Evolutionary conservation across 2,113 vertebrate species (phyloP).

Genomic region (Perccottus glenii): DNA sequence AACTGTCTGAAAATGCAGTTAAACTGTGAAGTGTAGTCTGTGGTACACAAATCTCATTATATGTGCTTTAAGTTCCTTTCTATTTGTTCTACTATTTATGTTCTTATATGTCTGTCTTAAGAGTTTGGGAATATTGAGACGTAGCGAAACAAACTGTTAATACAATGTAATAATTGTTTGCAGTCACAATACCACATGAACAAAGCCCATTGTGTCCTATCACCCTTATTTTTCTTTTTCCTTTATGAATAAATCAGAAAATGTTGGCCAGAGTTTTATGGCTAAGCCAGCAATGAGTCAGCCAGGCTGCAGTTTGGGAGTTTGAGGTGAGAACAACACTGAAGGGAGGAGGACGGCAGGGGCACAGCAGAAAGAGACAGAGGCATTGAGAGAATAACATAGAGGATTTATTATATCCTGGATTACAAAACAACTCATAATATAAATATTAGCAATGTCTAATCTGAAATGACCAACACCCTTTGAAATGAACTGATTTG

Average conservation of each 20-base stretch:
- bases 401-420: conserved; percentile 8
- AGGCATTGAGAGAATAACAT: conserved; percentile 32
- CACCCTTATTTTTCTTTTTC: conserved; percentile 58
- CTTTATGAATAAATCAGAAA: conserved; percentile 78
- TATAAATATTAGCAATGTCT: conserved; percentile 52
- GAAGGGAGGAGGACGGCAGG: conserved; percentile 62
- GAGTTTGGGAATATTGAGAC: background rate
- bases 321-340: conserved; percentile 78
- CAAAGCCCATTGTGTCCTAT: conserved; percentile 56
- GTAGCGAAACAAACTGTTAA: background rate
- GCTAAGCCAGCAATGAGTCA: conserved; percentile 78
- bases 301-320: conserved; percentile 76
- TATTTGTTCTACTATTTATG: conserved; percentile 23
- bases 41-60: background rate
- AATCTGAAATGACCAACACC: conserved; percentile 50
- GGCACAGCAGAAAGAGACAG: conserved; percentile 48
- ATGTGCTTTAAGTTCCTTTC: background rate
- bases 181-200: conserved; percentile 60
- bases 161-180: background rate
- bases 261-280: conserved; percentile 78
- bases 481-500: conserved; percentile 46
- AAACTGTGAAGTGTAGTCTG: conserved; percentile 11
- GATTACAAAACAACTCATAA: conserved; percentile 4
- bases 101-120: background rate
- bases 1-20: conserved; percentile 32